Conservation (phyloP, 2,113 vertebrate genomes). For the Anser cygnoides region DNA sequence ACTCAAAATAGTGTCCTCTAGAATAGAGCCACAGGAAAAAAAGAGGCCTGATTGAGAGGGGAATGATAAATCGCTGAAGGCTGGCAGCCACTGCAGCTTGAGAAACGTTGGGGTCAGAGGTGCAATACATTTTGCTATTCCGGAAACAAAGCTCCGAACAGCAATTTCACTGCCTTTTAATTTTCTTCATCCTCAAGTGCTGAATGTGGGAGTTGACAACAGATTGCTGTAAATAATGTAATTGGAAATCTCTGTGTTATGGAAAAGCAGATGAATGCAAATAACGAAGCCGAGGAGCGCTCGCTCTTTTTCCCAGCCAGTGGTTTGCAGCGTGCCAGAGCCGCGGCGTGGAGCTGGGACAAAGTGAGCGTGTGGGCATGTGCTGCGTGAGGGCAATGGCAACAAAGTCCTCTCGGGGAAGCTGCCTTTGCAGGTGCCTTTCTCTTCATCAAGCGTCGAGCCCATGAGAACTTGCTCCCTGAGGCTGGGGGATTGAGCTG, state of each 20-base stretch:
- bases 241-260: constrained; percentile 63
- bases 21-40: not conserved
- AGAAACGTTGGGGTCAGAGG: constrained; percentile 15
- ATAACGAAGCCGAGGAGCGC: constrained; percentile 15
- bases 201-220: constrained; percentile 43
- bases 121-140: not conserved
- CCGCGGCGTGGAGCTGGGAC: not conserved
- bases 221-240: constrained; percentile 63
- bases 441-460: not conserved
- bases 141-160: constrained; percentile 18
- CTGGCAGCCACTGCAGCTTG: constrained; percentile 1
- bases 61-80: constrained; percentile 16
- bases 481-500: not conserved
- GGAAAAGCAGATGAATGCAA: constrained; percentile 49
- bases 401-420: not conserved
- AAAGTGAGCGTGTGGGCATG: not conserved
- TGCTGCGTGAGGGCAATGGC: not conserved
- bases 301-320: not conserved
- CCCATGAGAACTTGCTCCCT: not conserved
- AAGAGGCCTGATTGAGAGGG: constrained; percentile 39
- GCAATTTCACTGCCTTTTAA: constrained; percentile 49
- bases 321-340: not conserved
- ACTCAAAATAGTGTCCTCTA: constrained; percentile 62
- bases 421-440: not conserved
- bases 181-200: constrained; percentile 45